phyloP scores from a whole-genome alignment of 2,113 vertebrate genomes.

The Poeciliopsis retropinna region DNA sequence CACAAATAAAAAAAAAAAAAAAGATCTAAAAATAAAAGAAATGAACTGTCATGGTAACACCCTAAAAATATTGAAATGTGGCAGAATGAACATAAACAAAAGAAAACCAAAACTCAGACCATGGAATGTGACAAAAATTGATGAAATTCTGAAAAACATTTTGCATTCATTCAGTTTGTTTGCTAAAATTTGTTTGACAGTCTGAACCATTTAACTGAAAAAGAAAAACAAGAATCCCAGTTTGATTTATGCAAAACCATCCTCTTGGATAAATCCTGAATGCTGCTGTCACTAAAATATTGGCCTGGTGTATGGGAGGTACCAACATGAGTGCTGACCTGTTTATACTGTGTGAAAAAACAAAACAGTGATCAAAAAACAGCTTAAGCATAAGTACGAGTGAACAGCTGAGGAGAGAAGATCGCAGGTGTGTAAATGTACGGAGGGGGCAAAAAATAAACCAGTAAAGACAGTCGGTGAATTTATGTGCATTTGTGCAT shows the following conservation, averaged over 20 bases:
- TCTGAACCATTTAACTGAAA: neutral
- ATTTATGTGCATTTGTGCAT: neutral
- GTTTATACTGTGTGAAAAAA: neutral
- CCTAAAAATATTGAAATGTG: too few species aligned
- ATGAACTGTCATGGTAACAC: too few species aligned
- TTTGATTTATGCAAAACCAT: neutral
- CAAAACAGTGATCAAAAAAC: neutral
- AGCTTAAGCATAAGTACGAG: neutral
- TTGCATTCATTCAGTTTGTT: too few species aligned
- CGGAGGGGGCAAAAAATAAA: slow-evolving; percentile 11
- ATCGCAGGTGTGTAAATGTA: slow-evolving; percentile 6
- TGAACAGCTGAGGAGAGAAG: neutral
- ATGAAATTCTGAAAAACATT: too few species aligned
- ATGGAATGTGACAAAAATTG: too few species aligned
- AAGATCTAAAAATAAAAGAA: too few species aligned
- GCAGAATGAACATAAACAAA: too few species aligned
- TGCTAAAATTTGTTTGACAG: neutral
- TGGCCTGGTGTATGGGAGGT: neutral
- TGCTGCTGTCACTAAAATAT: neutral
- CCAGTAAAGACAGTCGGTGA: slow-evolving; percentile 13
- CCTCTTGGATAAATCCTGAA: neutral
- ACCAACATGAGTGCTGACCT: neutral
- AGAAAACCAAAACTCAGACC: too few species aligned
- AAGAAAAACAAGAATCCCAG: neutral
- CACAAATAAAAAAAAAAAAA: too few species aligned